Conservation (phyloP, 2,797 vertebrate species). For the Heliangelus exortis region DNA sequence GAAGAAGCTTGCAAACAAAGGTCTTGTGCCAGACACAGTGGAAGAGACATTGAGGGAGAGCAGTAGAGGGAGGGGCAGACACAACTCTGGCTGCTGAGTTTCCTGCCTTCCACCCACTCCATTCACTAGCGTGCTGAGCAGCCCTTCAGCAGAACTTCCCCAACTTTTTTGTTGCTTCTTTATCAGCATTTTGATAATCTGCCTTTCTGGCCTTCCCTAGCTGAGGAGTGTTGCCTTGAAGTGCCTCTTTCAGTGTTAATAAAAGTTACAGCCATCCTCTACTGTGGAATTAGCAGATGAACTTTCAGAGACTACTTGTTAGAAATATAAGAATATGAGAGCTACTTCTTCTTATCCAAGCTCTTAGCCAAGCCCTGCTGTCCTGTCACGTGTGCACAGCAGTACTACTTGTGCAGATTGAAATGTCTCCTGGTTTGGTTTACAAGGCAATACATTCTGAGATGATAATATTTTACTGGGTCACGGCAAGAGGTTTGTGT, state of each 20-base stretch:
- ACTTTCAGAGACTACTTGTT: slow-evolving; percentile 29
- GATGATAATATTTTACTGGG: neutral
- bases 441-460: neutral
- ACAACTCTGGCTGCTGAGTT: rapidly evolving
- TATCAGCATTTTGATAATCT: slow-evolving; percentile 24
- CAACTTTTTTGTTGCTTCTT: neutral
- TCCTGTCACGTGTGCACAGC: neutral
- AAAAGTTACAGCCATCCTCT: slow-evolving; percentile 29
- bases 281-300: neutral
- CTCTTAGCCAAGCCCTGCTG: neutral
- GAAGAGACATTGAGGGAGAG: neutral
- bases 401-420: neutral
- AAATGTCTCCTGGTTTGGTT: neutral
- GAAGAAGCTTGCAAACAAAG: neutral
- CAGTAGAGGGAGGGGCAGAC: neutral
- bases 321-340: slow-evolving; percentile 39
- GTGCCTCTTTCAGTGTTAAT: neutral
- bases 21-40: neutral
- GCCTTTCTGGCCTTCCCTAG: slow-evolving; percentile 32
- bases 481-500: slow-evolving; percentile 37
- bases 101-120: neutral
- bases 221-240: slow-evolving; percentile 3
- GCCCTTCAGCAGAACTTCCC: neutral
- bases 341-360: slow-evolving; percentile 50
- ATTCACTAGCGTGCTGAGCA: rapidly evolving